Conservation (phyloP, 2,113 vertebrate genomes). For the Pionites leucogaster region DNA sequence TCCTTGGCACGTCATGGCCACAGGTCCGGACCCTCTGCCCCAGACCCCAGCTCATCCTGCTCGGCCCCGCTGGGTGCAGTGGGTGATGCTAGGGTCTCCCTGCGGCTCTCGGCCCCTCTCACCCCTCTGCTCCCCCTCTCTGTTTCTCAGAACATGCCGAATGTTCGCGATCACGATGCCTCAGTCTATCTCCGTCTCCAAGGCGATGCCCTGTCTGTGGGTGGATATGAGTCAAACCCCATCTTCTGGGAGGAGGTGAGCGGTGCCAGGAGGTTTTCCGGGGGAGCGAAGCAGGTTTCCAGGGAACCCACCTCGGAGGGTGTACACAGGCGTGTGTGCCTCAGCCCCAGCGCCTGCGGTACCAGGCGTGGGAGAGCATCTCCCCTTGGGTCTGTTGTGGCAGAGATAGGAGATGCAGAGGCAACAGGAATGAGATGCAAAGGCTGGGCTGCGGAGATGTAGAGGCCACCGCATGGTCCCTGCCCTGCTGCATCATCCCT, state of each 20-base stretch:
- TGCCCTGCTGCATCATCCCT: not conserved
- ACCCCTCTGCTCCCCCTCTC: not conserved
- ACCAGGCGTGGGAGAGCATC: not conserved
- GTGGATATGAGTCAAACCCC: slow-evolving; percentile 94
- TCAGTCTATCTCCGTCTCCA: slow-evolving; percentile 97
- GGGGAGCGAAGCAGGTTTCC: not conserved
- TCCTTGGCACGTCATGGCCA: fast-evolving
- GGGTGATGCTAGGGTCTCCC: not conserved
- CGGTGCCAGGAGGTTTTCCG: not conserved
- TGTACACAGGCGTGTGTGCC: fast-evolving
- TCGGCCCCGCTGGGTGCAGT: fast-evolving
- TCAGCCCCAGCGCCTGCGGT: fast-evolving
- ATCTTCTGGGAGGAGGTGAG: slow-evolving; percentile 97
- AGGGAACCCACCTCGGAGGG: not conserved
- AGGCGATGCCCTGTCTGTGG: slow-evolving; percentile 96
- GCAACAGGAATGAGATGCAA: not conserved
- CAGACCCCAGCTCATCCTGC: fast-evolving
- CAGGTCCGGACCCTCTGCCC: not conserved
- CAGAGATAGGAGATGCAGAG: fast-evolving
- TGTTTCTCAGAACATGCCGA: slow-evolving; percentile 90
- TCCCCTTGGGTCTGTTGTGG: not conserved
- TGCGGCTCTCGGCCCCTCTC: fast-evolving
- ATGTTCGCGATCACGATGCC: slow-evolving; percentile 94
- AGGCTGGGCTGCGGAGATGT: not conserved
- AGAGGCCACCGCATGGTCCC: fast-evolving